These are phyloP conservation scores for Deladenus siricidicola DNA, from an alignment of 2,888 invertebrate species.

Conservation along the genomic window DNA sequence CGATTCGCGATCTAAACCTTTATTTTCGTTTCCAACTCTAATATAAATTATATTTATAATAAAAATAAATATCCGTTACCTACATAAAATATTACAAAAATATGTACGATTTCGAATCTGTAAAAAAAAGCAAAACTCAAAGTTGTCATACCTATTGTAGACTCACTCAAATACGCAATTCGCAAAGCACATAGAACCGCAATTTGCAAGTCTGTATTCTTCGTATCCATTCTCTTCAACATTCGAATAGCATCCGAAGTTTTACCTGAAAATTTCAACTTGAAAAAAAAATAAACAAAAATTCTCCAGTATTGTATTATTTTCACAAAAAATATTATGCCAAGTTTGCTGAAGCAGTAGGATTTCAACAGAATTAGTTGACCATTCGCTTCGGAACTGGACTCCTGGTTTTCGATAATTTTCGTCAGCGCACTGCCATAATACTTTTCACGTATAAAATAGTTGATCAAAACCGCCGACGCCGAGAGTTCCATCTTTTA, in stretches of 20 bases:
- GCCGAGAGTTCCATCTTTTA: too few species aligned
- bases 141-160: slow-evolving; percentile 24
- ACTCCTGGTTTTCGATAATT: slow-evolving; percentile 29
- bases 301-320: background rate
- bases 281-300: background rate
- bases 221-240: slow-evolving; percentile 31
- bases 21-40: too few species aligned
- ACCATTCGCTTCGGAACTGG: slow-evolving; percentile 15
- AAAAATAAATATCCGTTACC: background rate
- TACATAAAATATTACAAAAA: too few species aligned
- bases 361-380: slow-evolving; percentile 30
- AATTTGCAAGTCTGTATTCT: slow-evolving; percentile 24
- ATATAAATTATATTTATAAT: too few species aligned
- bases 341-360: slow-evolving; percentile 30
- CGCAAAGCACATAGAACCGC: slow-evolving; percentile 22
- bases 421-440: slow-evolving; percentile 27
- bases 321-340: slow-evolving; percentile 11
- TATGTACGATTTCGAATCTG: background rate
- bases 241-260: slow-evolving; percentile 40
- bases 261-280: slow-evolving; percentile 30
- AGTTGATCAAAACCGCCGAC: too few species aligned
- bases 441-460: slow-evolving; percentile 29
- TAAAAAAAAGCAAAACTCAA: background rate
- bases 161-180: slow-evolving; percentile 26
- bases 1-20: slow-evolving; percentile 28